Conservation (phyloP, 2,888 invertebrate genomes). For the Oscheius myriophilus region DNA sequence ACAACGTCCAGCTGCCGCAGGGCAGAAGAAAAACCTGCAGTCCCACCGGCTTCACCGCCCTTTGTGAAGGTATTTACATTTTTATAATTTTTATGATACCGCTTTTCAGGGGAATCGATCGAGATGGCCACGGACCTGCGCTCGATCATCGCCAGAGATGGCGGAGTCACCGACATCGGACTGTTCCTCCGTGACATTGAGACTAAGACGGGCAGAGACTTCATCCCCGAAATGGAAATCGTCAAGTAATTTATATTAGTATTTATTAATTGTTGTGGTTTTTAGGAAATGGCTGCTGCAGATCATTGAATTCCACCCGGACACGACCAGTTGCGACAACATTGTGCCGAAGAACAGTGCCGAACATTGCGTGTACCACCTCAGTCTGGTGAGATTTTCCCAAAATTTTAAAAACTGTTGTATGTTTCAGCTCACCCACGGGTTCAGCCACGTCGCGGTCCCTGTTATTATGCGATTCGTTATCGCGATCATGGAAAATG, state of each 20-base stretch:
- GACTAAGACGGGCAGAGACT: neutral
- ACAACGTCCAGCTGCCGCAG: conserved; percentile 9
- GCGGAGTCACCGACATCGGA: conserved; percentile 9
- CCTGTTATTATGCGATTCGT: too few relatives aligned
- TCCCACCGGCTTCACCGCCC: conserved; percentile 18
- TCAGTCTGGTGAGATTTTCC: conserved; percentile 13
- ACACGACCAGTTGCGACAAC: neutral
- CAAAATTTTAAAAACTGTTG: neutral
- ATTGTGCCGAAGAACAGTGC: neutral
- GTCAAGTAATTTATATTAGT: neutral
- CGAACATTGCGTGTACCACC: conserved; percentile 7
- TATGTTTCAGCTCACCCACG: conserved; percentile 25
- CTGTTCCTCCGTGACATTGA: neutral
- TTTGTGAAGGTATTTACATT: conserved; percentile 19
- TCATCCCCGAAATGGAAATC: neutral
- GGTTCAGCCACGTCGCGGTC: conserved; percentile 24
- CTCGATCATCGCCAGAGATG: neutral
- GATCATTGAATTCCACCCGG: too few relatives aligned
- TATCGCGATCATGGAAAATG: too few relatives aligned
- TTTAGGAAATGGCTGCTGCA: too few relatives aligned
- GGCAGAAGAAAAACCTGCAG: conserved; percentile 11
- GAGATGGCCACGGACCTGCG: conserved; percentile 17
- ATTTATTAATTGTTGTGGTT: too few relatives aligned
- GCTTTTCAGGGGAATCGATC: conserved; percentile 11
- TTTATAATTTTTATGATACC: neutral